Percentiles rank a stretch among this genome's conserved stretches.
These are phyloP conservation scores for Buteo buteo DNA, from an alignment of 2,113 vertebrate genomes.

Conservation along the genomic window DNA sequence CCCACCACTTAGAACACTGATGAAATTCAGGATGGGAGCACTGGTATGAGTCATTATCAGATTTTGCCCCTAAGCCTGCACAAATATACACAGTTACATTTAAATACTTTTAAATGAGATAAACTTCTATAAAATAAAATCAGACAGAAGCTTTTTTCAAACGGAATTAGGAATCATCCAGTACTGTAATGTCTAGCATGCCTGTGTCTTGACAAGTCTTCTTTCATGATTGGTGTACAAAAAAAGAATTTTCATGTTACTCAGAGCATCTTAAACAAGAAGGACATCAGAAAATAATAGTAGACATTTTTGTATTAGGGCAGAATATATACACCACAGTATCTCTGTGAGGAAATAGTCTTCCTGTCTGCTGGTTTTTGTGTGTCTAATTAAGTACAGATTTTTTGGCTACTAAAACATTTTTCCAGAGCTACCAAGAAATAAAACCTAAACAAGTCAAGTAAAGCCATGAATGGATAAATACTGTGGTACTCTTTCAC, in stretches of 20 bases:
- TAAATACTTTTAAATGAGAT: background rate
- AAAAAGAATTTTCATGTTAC: background rate
- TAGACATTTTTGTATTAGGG: slow-evolving; percentile 19
- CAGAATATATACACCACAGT: slow-evolving; percentile 66
- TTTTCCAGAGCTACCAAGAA: slow-evolving; percentile 72
- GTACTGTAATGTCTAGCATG: background rate
- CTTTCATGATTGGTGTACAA: background rate
- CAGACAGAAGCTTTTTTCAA: background rate
- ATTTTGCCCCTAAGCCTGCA: background rate
- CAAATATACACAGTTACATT: background rate
- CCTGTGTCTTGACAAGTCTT: slow-evolving; percentile 2
- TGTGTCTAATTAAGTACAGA: slow-evolving; percentile 73
- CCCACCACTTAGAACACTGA: background rate
- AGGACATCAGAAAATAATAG: slow-evolving; percentile 54
- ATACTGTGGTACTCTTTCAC: background rate
- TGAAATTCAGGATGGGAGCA: background rate
- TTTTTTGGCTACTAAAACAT: slow-evolving; percentile 69
- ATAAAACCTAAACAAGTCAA: slow-evolving; percentile 57
- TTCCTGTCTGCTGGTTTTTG: slow-evolving; percentile 75
- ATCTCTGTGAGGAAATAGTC: slow-evolving; percentile 72
- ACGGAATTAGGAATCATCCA: background rate
- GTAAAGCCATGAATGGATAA: slow-evolving; percentile 56
- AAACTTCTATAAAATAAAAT: background rate
- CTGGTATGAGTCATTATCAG: background rate
- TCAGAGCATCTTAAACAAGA: slow-evolving; percentile 51